Evolutionary conservation across 1,140 invertebrate genomes (phyloP), one percentile per base, ranked within the genome.

Genomic region (Pseudachorutes palmiensis): DNA sequence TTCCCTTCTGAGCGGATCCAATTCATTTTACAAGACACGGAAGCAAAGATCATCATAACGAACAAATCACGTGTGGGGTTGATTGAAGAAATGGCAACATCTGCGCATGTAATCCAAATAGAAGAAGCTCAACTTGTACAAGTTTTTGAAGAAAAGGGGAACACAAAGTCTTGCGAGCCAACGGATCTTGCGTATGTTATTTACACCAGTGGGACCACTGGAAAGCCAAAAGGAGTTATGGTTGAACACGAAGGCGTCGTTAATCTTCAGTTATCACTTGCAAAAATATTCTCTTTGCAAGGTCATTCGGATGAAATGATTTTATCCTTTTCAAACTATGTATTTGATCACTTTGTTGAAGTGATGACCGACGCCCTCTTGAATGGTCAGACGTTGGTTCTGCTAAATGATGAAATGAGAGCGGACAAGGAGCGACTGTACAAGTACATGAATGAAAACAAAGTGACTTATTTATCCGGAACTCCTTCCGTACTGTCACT

Each of bases 1-100:
- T 90, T 89, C 73, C 89, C 90, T 0, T 81, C 80, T 14, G 82
- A 83, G 22, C 82, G 90, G 68, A 82, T 91, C 2, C 81, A 84
- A 31, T 88, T 91, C 75, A 91, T 92, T 63, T 76, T 92, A 14
- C 78, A 82, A 29, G 90, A 93, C 75, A 67, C 65, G 9, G 16
- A 28, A 30, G 90, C 90, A 0, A 79, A 84, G 0, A 75, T 90
- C 29, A 81, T 90, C 0, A 79, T 92, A 31, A 82, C 85, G 48
- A 87, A 55, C 22, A 33, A 22, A 2, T 2, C 14, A 24, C 26
- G 22, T 14, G 61, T 22, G 16, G 32, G 41, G 41, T 22, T 22
- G 2, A 24, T 9, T 24, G 61, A 63, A 24, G 26, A 45, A 22
- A 48, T 63, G 16, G 61, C 32, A 2, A 12, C 33, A 14, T 36